phyloP scores from a whole-genome alignment of 2,888 invertebrate species.

The Drosophila imparisetae region DNA sequence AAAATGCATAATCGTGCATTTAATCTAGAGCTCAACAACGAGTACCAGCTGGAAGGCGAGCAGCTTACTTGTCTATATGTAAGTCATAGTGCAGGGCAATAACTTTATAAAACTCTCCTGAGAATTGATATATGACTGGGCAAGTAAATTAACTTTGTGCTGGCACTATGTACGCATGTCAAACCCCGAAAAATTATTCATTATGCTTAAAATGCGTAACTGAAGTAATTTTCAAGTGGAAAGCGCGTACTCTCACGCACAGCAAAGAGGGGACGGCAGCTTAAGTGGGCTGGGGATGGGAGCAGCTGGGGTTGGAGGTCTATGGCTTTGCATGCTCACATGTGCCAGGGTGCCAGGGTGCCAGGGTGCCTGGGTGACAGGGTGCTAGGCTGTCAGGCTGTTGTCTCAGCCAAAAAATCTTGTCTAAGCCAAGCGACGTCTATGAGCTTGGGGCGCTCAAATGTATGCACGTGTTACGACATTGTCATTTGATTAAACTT shows the following conservation, averaged over 20 bases:
- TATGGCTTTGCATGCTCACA: constrained; percentile 58
- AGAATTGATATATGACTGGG: constrained; percentile 38
- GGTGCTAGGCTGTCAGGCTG: background rate
- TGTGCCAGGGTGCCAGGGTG: constrained; percentile 43
- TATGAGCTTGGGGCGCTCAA: constrained; percentile 42
- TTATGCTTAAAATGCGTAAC: constrained; percentile 78
- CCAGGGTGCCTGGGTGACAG: constrained; percentile 16
- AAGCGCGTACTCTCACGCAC: constrained; percentile 48
- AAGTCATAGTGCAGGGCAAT: constrained; percentile 30
- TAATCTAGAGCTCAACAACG: background rate
- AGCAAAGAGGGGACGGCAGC: background rate
- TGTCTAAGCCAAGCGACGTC: constrained; percentile 32
- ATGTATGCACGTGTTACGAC: constrained; percentile 76
- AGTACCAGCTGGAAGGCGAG: background rate
- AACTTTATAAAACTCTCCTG: constrained; percentile 48
- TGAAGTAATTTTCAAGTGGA: constrained; percentile 76
- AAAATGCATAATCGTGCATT: background rate
- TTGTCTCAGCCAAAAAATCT: constrained; percentile 30
- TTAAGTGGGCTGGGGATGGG: background rate
- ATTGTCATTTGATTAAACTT: constrained; percentile 80
- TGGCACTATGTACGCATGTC: constrained; percentile 26
- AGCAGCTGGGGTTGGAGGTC: constrained; percentile 4
- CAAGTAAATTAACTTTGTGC: constrained; percentile 60
- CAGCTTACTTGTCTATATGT: background rate
- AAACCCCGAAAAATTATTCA: constrained; percentile 63